These are phyloP conservation scores for Nephrotoma guestfalica DNA, from an alignment of 2,888 invertebrate species.

Conservation along the genomic window DNA sequence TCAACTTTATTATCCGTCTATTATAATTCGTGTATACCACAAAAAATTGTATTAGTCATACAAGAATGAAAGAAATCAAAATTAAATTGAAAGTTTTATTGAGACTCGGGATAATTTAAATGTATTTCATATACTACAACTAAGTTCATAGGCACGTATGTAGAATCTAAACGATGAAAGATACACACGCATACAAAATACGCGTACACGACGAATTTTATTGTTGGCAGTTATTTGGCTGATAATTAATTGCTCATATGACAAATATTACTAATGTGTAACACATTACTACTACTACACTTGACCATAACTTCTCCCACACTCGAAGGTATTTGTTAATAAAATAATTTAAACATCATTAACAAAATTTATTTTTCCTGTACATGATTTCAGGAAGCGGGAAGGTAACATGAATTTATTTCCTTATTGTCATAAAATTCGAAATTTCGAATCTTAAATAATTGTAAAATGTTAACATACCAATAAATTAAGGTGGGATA, in stretches of 20 bases:
- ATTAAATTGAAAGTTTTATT: background rate
- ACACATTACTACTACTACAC: background rate
- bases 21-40: background rate
- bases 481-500: background rate
- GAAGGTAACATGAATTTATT: background rate
- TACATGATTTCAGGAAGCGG: background rate
- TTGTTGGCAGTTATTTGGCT: background rate
- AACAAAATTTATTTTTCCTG: background rate
- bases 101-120: background rate
- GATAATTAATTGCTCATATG: background rate
- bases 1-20: background rate
- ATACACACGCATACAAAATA: background rate
- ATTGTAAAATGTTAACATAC: too few species aligned
- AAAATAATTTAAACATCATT: background rate
- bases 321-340: background rate
- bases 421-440: background rate
- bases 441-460: too few species aligned
- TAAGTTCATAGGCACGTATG: background rate
- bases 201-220: background rate
- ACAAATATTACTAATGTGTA: background rate
- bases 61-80: background rate
- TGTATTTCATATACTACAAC: background rate
- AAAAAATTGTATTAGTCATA: background rate
- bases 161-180: background rate
- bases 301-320: background rate